Evolutionary conservation across 2,888 invertebrate species (phyloP).

Genomic region (Rotaria socialis): DNA sequence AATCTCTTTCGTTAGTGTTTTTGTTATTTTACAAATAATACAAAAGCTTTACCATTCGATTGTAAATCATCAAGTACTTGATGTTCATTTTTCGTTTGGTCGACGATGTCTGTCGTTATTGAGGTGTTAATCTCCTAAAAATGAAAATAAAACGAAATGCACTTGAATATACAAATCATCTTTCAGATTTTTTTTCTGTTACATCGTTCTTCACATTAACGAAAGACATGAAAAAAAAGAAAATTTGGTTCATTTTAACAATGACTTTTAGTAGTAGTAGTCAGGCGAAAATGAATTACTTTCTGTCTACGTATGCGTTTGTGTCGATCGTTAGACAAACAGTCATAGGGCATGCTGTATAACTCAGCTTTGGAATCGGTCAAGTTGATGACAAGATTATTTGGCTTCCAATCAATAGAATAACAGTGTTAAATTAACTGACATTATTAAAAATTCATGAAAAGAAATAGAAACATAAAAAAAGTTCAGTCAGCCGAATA

Average conservation of each 20-base stretch:
- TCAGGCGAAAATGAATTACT: background rate
- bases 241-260: background rate
- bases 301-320: background rate
- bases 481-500: no score
- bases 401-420: background rate
- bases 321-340: background rate
- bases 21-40: background rate
- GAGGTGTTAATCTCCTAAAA: background rate
- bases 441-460: no score
- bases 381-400: background rate
- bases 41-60: background rate
- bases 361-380: background rate
- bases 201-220: background rate
- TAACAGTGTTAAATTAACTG: no score
- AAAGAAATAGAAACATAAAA: no score
- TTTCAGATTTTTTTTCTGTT: background rate
- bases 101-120: background rate
- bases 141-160: background rate
- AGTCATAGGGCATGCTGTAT: background rate
- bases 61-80: background rate
- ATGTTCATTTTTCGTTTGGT: background rate
- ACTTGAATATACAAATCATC: background rate
- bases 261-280: background rate
- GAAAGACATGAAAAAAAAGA: background rate
- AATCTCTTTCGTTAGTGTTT: background rate